phyloP scores from a whole-genome alignment of 2,113 vertebrate genomes.

The Eubucco bourcierii region DNA sequence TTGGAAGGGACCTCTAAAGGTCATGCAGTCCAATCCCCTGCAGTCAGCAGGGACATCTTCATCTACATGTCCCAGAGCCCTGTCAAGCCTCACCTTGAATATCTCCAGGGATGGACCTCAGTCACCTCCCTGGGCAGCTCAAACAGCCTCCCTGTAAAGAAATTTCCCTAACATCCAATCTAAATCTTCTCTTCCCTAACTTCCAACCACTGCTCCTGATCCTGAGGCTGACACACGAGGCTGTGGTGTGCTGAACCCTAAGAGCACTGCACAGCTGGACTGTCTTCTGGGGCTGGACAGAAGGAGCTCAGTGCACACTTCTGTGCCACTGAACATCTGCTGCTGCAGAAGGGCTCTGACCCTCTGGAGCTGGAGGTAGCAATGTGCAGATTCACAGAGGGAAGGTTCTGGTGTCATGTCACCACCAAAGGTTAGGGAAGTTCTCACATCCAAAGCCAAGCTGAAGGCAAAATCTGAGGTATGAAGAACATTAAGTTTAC shows the following conservation, averaged over 20 bases:
- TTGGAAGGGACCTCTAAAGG: too few relatives aligned
- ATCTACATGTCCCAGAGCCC: too few relatives aligned
- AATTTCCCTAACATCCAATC: too few relatives aligned
- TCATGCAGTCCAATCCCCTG: too few relatives aligned
- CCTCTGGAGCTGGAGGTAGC: background rate
- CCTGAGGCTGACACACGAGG: too few relatives aligned
- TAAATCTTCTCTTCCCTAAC: too few relatives aligned
- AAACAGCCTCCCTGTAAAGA: too few relatives aligned
- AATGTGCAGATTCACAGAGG: background rate
- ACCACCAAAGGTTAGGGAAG: background rate
- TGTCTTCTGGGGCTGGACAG: background rate
- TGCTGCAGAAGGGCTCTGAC: background rate
- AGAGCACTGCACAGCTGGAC: background rate
- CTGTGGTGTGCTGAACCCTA: background rate
- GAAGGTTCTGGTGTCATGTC: background rate
- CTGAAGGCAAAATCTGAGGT: background rate
- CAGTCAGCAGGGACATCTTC: too few relatives aligned
- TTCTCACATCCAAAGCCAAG: background rate
- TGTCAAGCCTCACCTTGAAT: too few relatives aligned
- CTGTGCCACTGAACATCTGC: accelerated
- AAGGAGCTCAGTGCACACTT: accelerated
- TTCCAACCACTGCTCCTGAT: background rate
- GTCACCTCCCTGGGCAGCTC: too few relatives aligned
- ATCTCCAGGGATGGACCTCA: too few relatives aligned
- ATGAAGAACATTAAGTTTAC: background rate